Base-by-base conservation (phyloP, 2,888 invertebrate species). In the Phortica okadai region DNA sequence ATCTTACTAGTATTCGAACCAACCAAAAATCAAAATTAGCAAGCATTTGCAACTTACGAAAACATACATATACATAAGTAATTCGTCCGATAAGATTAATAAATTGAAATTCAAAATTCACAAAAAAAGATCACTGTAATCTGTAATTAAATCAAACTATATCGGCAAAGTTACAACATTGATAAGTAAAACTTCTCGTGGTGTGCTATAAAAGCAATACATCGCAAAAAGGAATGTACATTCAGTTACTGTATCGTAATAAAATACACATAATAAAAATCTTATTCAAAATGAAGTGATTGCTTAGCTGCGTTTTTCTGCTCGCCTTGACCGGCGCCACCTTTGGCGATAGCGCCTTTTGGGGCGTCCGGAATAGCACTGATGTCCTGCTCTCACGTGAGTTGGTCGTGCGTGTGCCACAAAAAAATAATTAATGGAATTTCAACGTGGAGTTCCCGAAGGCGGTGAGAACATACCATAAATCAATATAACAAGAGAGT, bases 271-370 rank as follows among this genome's bases (percentile, higher is more conserved):
- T 2, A 33, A 33, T 7, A 21, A 16, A 69, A 69, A 50, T 45
- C 45, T 25, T n/a, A 73, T 2, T 6, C 69, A 77, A 45, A 62
- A 87, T 85, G 83, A 81, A 84, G 73, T 78, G 82, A 76, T 75
- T 86, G 10, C 82, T 84, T 77, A 79, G 77, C 77, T 79, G 76
- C 58, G 75, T 82, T 59, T 77, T 88, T 8, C 79, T 88, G 21
- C 64, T 84, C 64, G 87, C 88, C 77, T 62, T 84, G 16, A 78
- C 81, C 74, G 83, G 79, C 75, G 80, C 81, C 74, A 79, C 80
- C 75, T 81, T 79, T 45, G 84, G 82, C 76, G 78, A 50, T 66
- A 88, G 80, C 59, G 7, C 78, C 77, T 77, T 33, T 77, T 88
- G 87, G 84, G 88, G 88, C 10, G 70, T 5, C 2, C 73, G 77